Evolutionary conservation across 1,140 invertebrate species (phyloP), one percentile per base, ranked within the genome.

Genomic region (Drosophila athabasca): DNA sequence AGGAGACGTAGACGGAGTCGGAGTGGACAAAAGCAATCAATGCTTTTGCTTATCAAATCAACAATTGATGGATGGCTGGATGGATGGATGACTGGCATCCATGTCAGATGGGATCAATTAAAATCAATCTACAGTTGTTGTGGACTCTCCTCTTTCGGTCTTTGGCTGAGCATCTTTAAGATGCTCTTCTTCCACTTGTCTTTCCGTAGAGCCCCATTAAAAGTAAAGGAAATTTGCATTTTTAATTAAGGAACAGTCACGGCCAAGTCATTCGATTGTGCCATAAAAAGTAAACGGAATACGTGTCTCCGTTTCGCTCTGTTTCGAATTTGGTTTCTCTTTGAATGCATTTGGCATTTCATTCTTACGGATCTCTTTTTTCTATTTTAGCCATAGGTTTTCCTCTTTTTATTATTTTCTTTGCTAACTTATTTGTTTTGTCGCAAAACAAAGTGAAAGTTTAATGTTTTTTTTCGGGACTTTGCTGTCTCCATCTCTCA

Each of bases 151-250:
- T 50, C 45, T 53, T 51, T 29, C 31, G 11, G 31, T 35, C 17
- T 19, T 19, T 35, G 2, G 8, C 17, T 1, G 17, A 19, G 17
- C 17, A 19, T 35, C 9, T 9, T 11, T 0, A 3, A 11, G 35
- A 39, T 13, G 35, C 35, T 39, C 13, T 19, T 43, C 13, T 19
- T 7, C 3, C 31, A 8, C 26, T 35, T 11, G 22, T 62, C 17
- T 24, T 35, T 31, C 19, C 22, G 45, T 44, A 39, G 65, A 19
- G 29, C 35, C 26, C 64, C 58, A 85, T 85, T 76, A 62, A 70
- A 61, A 71, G 78, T 71, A 66, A 49, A 76, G 73, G 66, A 76
- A 68, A 82, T 82, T 85, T 87, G 83, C 75, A 82, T 75, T 82
- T 82, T 88, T 82, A 87, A 81, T 85, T 85, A 87, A 70, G 64